A percentile compares a stretch with the other conserved stretches of the same genome.
These are phyloP conservation scores for Lepidurus arcticus DNA, from an alignment of 1,140 invertebrate species.

Conservation along the genomic window DNA sequence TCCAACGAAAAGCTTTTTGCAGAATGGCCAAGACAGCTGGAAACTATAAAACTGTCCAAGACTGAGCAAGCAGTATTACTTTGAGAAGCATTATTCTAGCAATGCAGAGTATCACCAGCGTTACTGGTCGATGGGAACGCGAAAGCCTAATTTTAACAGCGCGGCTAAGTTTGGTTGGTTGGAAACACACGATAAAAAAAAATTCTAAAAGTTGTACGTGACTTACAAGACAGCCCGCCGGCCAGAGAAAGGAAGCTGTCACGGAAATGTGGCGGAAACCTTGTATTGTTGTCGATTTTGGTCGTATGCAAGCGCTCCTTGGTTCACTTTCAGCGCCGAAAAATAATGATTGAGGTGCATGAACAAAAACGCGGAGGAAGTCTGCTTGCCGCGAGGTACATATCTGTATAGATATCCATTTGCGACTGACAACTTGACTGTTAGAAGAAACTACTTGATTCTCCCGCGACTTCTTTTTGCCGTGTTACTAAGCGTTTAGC, in stretches of 20 bases:
- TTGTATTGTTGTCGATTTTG: neutral
- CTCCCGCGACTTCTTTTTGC: neutral
- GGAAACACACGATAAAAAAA: too few species aligned
- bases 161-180: too few species aligned
- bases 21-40: too few species aligned
- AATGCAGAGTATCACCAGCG: too few species aligned
- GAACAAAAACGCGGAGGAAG: neutral
- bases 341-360: neutral
- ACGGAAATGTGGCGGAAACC: neutral
- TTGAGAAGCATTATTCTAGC: too few species aligned
- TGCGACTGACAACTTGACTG: constrained; percentile 2
- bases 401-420: neutral
- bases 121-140: too few species aligned
- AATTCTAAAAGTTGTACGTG: neutral
- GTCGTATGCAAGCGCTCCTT: neutral
- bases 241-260: neutral
- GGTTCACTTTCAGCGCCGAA: neutral
- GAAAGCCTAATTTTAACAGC: too few species aligned
- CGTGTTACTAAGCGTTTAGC: constrained; percentile 7
- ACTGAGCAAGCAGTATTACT: too few species aligned
- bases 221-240: neutral
- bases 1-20: too few species aligned
- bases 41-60: too few species aligned
- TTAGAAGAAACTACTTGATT: constrained; percentile 8
- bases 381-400: neutral